Base-by-base conservation (phyloP, 1,140 invertebrate species). In the Hetaerina americana region DNA sequence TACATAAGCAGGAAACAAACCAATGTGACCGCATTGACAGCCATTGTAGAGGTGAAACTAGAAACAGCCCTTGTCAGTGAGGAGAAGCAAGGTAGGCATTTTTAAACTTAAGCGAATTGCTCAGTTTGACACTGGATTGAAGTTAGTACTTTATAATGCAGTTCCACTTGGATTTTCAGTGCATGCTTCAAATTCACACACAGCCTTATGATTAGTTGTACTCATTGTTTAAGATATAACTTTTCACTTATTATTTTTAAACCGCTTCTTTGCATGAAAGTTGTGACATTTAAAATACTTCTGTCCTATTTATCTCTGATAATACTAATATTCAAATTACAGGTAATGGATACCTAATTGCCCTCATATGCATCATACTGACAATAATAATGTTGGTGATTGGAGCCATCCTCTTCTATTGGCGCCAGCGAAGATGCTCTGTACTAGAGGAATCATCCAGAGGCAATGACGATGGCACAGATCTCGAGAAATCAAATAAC, bases 401-500 rank as follows among this genome's bases (percentile, higher is more conserved):
- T 57, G 78, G 80, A 69, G 76, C 76, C 26, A 57, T 84, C 49
- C 73, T 86, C 24, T 80, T 87, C 75, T 79, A 85, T 78, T 79
- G 85, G 70, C 76, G 86, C 78, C 75, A 85, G 78, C 78, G 81
- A 78, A 72, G 85, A 77, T 75, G 80, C 85, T 79, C 15, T 68
- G 25, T 68, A 25, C 25, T n/a, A 68, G 83, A 5, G 78, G 80
- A 15, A 77, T 77, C 22, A 74, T 80, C 24, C 71, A 82, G 25
- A 70, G 82, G 15, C 71, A 81, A n/a, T 75, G 76, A 2, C 49
- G 68, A 49, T 83, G 81, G 82, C 81, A 82, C 69, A 49, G 80
- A 66, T n/a, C 81, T 12, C 80, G 92, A 94, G 76, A 93, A 94
- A 77, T 92, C 90, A 0, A 94, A 94, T 77, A 95, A 95, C 78